phyloP scores from a whole-genome alignment of 35 echinoderm and acorn worm genomes.

The Apostichopus californicus region DNA sequence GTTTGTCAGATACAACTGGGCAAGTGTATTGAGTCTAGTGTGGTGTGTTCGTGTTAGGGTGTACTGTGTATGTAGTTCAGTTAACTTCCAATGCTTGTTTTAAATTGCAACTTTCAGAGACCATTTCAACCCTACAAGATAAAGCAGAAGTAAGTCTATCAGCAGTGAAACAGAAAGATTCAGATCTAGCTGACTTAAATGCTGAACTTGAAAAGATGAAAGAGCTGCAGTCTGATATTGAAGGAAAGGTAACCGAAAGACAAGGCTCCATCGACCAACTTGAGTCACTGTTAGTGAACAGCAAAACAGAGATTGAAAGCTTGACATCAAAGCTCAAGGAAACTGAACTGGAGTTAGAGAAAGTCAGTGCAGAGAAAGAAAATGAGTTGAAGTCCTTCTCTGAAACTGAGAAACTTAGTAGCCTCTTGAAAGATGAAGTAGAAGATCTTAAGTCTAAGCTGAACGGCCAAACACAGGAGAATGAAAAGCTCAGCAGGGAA shows the following conservation, averaged over 20 bases:
- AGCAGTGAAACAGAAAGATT: slow-evolving; percentile 41
- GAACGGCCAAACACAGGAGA: slow-evolving; percentile 36
- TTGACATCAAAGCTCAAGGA: slow-evolving; percentile 24
- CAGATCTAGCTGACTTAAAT: slow-evolving; percentile 21
- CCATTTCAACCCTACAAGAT: slow-evolving; percentile 43
- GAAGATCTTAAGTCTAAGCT: slow-evolving; percentile 21
- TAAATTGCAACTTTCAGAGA: not conserved
- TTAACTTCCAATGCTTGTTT: not conserved
- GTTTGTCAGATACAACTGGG: no score
- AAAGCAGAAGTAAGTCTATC: slow-evolving; percentile 13
- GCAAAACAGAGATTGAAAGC: slow-evolving; percentile 29
- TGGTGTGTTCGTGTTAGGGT: no score
- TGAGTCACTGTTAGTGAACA: slow-evolving; percentile 18
- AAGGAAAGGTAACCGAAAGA: slow-evolving; percentile 42
- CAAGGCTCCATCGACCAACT: slow-evolving; percentile 40
- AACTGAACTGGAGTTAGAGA: slow-evolving; percentile 12
- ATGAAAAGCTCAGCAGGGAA: slow-evolving; percentile 37
- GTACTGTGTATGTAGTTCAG: no score
- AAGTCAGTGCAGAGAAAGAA: slow-evolving; percentile 30
- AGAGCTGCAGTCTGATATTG: not conserved
- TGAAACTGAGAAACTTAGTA: slow-evolving; percentile 54
- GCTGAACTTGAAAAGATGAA: slow-evolving; percentile 17
- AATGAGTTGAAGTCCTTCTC: slow-evolving; percentile 35
- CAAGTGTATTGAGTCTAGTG: no score
- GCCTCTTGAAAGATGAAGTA: slow-evolving; percentile 52